A percentile compares a stretch with the other conserved stretches of the same genome.
Conservation (phyloP, 2,888 invertebrate genomes). For the Acrobasis consociella region DNA sequence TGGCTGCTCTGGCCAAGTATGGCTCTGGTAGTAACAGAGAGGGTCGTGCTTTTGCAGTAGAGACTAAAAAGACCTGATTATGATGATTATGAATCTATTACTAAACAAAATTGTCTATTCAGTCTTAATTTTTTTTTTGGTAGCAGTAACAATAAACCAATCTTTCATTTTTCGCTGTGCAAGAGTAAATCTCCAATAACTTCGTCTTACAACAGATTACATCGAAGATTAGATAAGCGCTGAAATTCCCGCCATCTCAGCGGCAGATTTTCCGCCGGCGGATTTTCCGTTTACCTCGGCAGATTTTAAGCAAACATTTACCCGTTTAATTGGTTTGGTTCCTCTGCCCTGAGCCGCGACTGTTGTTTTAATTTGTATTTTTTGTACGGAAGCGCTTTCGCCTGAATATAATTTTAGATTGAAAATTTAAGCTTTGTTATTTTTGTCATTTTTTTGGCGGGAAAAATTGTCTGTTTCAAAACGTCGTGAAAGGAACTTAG, state of each 20-base stretch:
- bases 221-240: background rate
- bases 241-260: background rate
- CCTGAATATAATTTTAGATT: no score
- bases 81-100: no score
- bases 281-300: background rate
- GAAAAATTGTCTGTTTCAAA: no score
- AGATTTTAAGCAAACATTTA: background rate
- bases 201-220: background rate
- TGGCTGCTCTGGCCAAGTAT: no score
- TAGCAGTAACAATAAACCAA: background rate
- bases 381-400: conserved; percentile 16
- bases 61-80: no score
- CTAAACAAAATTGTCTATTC: no score
- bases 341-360: conserved; percentile 36
- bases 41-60: no score
- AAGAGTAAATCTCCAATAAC: background rate
- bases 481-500: no score
- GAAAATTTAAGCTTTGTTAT: no score
- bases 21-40: no score
- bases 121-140: background rate
- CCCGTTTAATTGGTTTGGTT: background rate
- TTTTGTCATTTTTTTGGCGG: no score
- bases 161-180: background rate
- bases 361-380: conserved; percentile 46
- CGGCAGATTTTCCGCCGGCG: background rate